Conservation (phyloP, 2,888 invertebrate species). For the Ypsolopha sequella region DNA sequence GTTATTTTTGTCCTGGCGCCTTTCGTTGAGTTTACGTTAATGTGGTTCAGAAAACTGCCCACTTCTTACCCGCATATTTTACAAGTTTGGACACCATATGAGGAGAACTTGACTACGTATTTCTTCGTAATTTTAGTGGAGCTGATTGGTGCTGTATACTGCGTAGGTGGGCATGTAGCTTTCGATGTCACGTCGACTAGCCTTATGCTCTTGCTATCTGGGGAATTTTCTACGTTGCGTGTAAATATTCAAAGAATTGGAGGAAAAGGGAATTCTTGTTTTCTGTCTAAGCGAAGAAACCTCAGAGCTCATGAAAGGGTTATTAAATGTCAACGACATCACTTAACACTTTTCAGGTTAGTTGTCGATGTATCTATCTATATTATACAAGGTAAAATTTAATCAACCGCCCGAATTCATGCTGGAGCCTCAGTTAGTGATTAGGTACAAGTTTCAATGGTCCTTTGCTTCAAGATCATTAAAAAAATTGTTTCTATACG, state of each 20-base stretch:
- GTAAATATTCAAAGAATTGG: conserved; percentile 32
- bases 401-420: too few relatives aligned
- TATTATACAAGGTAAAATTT: too few relatives aligned
- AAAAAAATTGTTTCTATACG: too few relatives aligned
- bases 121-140: conserved; percentile 26
- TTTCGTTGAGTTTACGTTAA: conserved; percentile 31
- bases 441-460: too few relatives aligned
- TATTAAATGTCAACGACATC: conserved; percentile 29
- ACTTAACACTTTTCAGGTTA: conserved; percentile 32
- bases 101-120: conserved; percentile 24
- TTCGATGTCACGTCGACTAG: conserved; percentile 42
- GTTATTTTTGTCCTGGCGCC: conserved; percentile 35
- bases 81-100: conserved; percentile 38
- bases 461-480: too few relatives aligned
- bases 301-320: conserved; percentile 34
- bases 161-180: conserved; percentile 33
- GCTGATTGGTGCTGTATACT: conserved; percentile 29
- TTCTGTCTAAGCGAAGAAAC: conserved; percentile 24
- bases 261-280: conserved; percentile 23
- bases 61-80: conserved; percentile 35
- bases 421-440: too few relatives aligned
- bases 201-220: conserved; percentile 44
- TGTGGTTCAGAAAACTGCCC: conserved; percentile 12
- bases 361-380: too few relatives aligned
- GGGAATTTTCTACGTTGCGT: conserved; percentile 35